Base-by-base conservation (phyloP, 2,113 vertebrate species). In the Misgurnus mizolepis region DNA sequence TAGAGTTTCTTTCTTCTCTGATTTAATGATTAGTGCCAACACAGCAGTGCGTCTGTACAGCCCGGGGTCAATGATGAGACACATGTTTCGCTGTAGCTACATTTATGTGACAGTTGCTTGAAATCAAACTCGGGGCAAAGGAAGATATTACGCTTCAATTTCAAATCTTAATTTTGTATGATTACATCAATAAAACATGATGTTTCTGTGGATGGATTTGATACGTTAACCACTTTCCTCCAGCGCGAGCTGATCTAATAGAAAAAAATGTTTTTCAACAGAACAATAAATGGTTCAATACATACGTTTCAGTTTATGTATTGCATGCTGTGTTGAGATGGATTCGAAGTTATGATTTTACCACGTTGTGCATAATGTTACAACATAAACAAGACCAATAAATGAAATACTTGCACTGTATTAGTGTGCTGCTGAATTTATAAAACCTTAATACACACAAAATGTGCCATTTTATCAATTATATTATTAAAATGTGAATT, bases 21-120 rank as follows among this genome's bases (percentile, higher is more conserved):
- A 67, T 80, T 78, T 81, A 80, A 45, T 74, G 45, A 70, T 69
- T 79, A 68, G 67, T 61, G 55, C 67, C 73, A 64, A 34, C 27
- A 34, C 41, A 49, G 58, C 73, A 39, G 73, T 76, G 73, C 73
- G 11, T 64, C 73, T 76, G 41, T 64, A 76, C 34, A 64, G 73
- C 73, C 73, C 3, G 73, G 18, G 58, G 60, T 64, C 40, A 27
- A 41, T 11, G 40, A 61, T 60, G 71, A 43, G 41, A 45, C 71
- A 18, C 53, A 43, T 73, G 70, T 73, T 73, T 73, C 40, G 27
- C 70, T 58, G 53, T 58, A 45, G 40, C 70, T 60, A 45, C 39
- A 73, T 73, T 73, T 18, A 60, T 61, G 17, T 45, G 17, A 61
- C 43, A 11, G 71, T 27, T 73, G n/a, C 55, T 61, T 45, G 40